Base-by-base conservation (phyloP, 2,797 vertebrate genomes). In the Malacoctenus gilli region DNA sequence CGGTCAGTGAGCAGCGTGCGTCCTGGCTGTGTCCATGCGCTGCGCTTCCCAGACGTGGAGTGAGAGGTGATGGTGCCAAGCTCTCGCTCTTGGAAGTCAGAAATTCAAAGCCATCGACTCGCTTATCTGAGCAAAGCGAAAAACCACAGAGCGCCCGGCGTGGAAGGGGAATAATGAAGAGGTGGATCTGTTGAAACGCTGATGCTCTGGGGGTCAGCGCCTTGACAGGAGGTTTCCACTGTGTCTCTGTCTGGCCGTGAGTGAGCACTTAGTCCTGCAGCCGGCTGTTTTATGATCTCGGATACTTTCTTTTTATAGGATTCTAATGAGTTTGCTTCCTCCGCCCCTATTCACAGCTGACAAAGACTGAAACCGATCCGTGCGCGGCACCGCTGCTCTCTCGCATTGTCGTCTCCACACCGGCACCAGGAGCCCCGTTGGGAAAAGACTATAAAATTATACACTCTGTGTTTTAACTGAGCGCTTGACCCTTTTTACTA, bases 291-390 rank as follows among this genome's bases (percentile, higher is more conserved):
- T 89, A 90, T 90, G 85, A 89, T 89, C 88, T 87, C 82, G 75
- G 88, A 85, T 89, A 76, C 85, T 75, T 60, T 84, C 92, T 92
- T 92, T 93, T 92, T 93, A 91, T 89, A 91, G 89, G 87, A 80
- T 83, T 62, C 75, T 91, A 88, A 89, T 86, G 85, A 82, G 65
- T 76, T 84, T 68, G 76, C 87, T 90, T 85, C 86, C 83, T 90
- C 93, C 90, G 88, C 92, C 91, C 89, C 89, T 82, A 86, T 88
- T 68, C 80, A 83, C 63, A 51, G 84, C 78, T 80, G 89, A 93
- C 93, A 88, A 85, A 87, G 87, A 73, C 66, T 77, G 85, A 92
- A 92, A 91, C 76, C 76, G 84, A 87, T 87, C 86, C 77, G 80
- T 67, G 65, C 51, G 77, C 80, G 61, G 76, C 77, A 64, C 78